Base-by-base conservation (phyloP, 2,113 vertebrate species). In the Lasiurus cinereus region DNA sequence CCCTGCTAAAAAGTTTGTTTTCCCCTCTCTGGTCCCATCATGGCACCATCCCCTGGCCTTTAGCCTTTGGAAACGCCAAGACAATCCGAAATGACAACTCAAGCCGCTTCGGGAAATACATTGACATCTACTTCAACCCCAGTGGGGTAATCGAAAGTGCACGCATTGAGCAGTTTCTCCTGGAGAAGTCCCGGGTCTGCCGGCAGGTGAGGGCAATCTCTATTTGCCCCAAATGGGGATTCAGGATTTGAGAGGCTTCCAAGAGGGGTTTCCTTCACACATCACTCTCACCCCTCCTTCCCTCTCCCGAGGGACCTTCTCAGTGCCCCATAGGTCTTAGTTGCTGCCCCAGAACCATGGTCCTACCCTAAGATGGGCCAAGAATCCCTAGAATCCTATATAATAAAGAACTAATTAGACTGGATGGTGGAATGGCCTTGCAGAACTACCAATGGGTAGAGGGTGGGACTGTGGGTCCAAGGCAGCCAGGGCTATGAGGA, bases 41-140 rank as follows among this genome's bases (percentile, higher is more conserved):
- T 16, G 85, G 9, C 8, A 29, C 11, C 19, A 12, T 24, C 36
- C 1, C 0, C 66, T 83, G 27, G 11, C 77, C 91, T 29, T 24
- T 97, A 99, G 99, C 99, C 85, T 99, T 99, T 91, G 99, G 99
- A 91, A 99, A 99, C 6, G 99, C 99, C 90, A 99, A 99, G 98
- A 99, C 99, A 12, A 92, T 99, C 89, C 98, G 98, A 76, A 99
- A 99, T 5, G 99, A 99, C 97, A 99, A 99, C 97, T 99, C 99
- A 10, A 99, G 99, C 96, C 99, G 99, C 82, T 99, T 99, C 27
- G 99, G 99, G 93, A 99, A 99, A 96, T 99, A 99, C 97, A 98
- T 99, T 0, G 99, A 99, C 82, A 99, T 99, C 91, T 98, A 98
- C 97, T 99, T 99, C 98, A 99, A 94, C 93, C 90, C 98, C 27